Evolutionary conservation across 37 sponge, comb jelly and placozoan species (phyloP).

Genomic region (Ianthella basta): DNA sequence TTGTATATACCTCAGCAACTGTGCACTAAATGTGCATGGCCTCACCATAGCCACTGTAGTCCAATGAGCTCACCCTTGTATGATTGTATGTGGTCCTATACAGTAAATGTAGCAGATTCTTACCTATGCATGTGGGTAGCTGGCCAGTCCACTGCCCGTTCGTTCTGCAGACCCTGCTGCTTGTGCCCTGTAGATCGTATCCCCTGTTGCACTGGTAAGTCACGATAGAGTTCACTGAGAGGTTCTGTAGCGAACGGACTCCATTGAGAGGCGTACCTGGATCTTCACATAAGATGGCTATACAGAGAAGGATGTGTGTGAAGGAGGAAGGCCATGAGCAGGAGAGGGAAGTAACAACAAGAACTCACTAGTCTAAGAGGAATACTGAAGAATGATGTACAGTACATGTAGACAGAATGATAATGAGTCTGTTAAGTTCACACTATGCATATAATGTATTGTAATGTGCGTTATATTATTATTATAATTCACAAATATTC

Average conservation of each 20-base stretch:
- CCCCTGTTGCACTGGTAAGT: constrained; percentile 61
- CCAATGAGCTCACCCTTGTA: too few relatives aligned
- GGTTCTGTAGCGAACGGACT: not conserved
- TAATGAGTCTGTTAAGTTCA: too few relatives aligned
- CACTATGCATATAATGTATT: too few relatives aligned
- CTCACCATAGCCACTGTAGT: too few relatives aligned
- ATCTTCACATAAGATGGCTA: constrained; percentile 23
- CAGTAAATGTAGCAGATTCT: not conserved
- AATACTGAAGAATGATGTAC: too few relatives aligned
- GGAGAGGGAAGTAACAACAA: not conserved
- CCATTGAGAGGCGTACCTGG: constrained; percentile 30
- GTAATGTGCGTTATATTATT: too few relatives aligned
- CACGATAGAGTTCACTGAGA: constrained; percentile 32
- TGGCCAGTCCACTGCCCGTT: constrained; percentile 52
- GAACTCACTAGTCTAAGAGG: too few relatives aligned
- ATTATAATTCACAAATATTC: too few relatives aligned
- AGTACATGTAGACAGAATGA: too few relatives aligned
- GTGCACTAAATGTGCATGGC: too few relatives aligned
- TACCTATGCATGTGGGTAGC: constrained; percentile 53
- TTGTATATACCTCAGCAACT: too few relatives aligned
- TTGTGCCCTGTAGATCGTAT: constrained; percentile 41
- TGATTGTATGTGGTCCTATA: too few relatives aligned
- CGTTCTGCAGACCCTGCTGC: constrained; percentile 44
- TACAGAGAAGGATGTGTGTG: not conserved
- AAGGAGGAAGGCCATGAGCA: not conserved